Evolutionary conservation across 2,113 vertebrate genomes (phyloP), one percentile per base, ranked within the genome.

Genomic region (Falco punctatus): DNA sequence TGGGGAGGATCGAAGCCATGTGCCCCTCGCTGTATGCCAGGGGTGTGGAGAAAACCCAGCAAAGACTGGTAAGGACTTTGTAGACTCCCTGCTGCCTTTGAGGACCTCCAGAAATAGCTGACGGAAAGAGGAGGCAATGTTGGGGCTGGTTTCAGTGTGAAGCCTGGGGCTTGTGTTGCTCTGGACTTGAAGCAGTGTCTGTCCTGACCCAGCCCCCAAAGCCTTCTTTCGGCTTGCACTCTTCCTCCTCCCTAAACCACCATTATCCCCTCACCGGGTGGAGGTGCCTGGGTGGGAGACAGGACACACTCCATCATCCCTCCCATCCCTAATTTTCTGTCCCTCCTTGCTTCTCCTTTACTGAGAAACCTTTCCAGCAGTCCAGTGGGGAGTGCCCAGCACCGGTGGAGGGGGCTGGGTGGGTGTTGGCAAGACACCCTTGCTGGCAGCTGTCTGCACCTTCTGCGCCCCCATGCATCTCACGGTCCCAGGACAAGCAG

Each of bases 361-460:
- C 21, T 33, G 44, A 79, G 33, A 79, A 64, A 64, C 40, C 38
- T 87, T 73, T 64, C 19, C 27, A 15, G 66, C 42, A 59, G 30
- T n/a, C 21, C 2, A 5, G 19, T 38, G n/a, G 22, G 49, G 30
- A 91, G 24, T 17, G 48, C 28, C 64, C 54, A 61, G 35, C 5
- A 4, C 40, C 0, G 0, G 17, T 44, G 59, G 35, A 58, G 35
- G 22, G 8, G 62, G 7, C 15, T 71, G 1, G 1, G 10, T 0
- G 3, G 19, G 15, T 69, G 16, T 32, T 21, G 10, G 27, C 1
- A 14, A 69, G 57, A 46, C 0, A 2, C 22, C 7, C 2, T 65
- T 78, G 35, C 35, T 59, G 44, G 28, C 71, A 83, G 32, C 48
- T 62, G 5, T 23, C 35, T 70, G 55, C 30, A 40, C 27, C 27